Evolutionary conservation across 1,140 invertebrate genomes (phyloP).

Genomic region (Pararge aegeria): DNA sequence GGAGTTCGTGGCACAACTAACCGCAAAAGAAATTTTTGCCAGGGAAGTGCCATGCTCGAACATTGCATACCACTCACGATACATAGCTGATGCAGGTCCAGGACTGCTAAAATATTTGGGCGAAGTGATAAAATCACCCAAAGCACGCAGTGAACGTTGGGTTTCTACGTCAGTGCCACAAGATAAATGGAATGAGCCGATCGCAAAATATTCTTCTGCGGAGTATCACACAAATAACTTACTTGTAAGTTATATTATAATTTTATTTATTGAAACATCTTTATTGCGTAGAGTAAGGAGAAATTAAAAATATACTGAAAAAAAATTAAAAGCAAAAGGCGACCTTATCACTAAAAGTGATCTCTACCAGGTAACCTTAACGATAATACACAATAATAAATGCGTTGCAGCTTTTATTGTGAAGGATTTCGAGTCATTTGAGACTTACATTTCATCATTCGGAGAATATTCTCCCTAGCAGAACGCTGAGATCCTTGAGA

Average conservation of each 20-base stretch:
- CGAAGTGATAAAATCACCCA: slow-evolving; percentile 84
- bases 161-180: slow-evolving; percentile 91
- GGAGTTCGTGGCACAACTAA: slow-evolving; percentile 82
- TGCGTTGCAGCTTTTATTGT: too few relatives aligned
- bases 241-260: slow-evolving; percentile 57
- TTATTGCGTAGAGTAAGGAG: too few relatives aligned
- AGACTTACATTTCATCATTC: too few relatives aligned
- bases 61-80: slow-evolving; percentile 88
- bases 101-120: slow-evolving; percentile 84
- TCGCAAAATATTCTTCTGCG: slow-evolving; percentile 87
- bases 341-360: too few relatives aligned
- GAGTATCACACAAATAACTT: slow-evolving; percentile 96
- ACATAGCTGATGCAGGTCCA: slow-evolving; percentile 83
- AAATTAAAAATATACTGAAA: too few relatives aligned
- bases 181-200: slow-evolving; percentile 83
- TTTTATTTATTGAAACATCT: background rate
- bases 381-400: too few relatives aligned
- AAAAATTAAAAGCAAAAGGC: too few relatives aligned
- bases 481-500: too few relatives aligned
- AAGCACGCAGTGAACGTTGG: slow-evolving; percentile 88
- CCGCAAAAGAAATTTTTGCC: slow-evolving; percentile 86
- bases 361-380: too few relatives aligned
- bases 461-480: too few relatives aligned
- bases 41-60: slow-evolving; percentile 85
- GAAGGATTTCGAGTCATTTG: too few relatives aligned